Percentiles rank a stretch among this genome's conserved stretches.
Conservation (phyloP, 2,113 vertebrate species). For the Antechinus stuartii region DNA sequence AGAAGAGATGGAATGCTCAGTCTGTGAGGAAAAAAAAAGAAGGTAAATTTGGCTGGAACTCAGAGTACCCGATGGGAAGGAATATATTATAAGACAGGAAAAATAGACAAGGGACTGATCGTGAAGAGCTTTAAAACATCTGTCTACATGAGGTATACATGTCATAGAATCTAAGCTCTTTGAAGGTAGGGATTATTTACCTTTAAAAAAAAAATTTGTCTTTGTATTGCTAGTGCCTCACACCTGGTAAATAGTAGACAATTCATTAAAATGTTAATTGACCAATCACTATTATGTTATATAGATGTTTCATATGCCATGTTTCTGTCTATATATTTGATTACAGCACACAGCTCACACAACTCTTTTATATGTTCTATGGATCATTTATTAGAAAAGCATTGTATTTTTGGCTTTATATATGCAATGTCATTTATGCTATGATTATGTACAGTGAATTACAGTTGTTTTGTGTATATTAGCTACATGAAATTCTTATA, state of each 20-base stretch:
- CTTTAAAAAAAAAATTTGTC: neutral
- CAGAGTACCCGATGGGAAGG: neutral
- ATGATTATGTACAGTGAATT: neutral
- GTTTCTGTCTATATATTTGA: neutral
- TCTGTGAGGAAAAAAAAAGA: neutral
- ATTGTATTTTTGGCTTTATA: neutral
- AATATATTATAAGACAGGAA: neutral
- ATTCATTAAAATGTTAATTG: neutral
- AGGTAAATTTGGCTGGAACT: neutral
- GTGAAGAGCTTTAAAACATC: neutral
- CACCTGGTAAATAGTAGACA: neutral
- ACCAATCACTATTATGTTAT: neutral
- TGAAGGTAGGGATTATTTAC: no score
- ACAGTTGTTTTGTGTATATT: neutral
- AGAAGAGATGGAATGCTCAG: neutral
- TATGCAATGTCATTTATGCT: neutral
- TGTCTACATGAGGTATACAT: neutral
- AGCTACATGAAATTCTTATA: neutral
- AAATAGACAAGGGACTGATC: neutral
- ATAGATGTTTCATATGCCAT: no score
- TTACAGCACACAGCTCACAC: neutral
- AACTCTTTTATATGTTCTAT: neutral
- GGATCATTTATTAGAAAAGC: neutral
- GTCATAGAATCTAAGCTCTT: no score
- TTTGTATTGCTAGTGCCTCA: neutral